phyloP scores from a whole-genome alignment of 2,888 invertebrate genomes.

The Drosophila macrothrix region DNA sequence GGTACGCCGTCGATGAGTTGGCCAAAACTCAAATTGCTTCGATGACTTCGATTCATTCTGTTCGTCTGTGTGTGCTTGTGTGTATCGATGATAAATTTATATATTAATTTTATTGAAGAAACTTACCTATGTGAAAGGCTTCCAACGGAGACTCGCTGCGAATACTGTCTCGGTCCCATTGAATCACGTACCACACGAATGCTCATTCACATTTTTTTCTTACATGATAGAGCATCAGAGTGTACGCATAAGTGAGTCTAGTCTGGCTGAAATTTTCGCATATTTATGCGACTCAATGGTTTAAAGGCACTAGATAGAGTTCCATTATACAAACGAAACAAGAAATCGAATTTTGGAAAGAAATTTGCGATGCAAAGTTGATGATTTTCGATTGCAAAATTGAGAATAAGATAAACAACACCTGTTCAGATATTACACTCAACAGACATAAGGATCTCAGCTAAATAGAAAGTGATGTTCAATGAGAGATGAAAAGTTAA shows the following conservation, averaged over 20 bases:
- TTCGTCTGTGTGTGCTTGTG: neutral
- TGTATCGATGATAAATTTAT: constrained; percentile 57
- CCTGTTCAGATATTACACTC: neutral
- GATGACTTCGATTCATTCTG: constrained; percentile 37
- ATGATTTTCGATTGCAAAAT: neutral
- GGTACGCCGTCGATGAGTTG: constrained; percentile 42
- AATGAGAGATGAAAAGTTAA: neutral
- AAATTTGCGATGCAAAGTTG: neutral
- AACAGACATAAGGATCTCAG: neutral
- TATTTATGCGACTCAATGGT: constrained; percentile 30
- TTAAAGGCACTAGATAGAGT: neutral
- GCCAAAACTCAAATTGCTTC: constrained; percentile 47
- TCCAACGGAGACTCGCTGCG: neutral
- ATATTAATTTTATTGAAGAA: constrained; percentile 57
- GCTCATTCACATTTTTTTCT: constrained; percentile 28
- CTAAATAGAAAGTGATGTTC: neutral
- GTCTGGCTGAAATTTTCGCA: constrained; percentile 20
- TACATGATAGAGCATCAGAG: constrained; percentile 43
- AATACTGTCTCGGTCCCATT: constrained; percentile 11
- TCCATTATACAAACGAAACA: neutral
- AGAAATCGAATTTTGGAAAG: neutral
- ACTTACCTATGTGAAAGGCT: constrained; percentile 42
- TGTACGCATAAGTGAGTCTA: constrained; percentile 35
- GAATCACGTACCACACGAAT: constrained; percentile 54
- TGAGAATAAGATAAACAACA: neutral